Percentiles rank a stretch among this genome's conserved stretches.
Conservation (phyloP, 2,888 invertebrate genomes). For the Xylota segnis region DNA sequence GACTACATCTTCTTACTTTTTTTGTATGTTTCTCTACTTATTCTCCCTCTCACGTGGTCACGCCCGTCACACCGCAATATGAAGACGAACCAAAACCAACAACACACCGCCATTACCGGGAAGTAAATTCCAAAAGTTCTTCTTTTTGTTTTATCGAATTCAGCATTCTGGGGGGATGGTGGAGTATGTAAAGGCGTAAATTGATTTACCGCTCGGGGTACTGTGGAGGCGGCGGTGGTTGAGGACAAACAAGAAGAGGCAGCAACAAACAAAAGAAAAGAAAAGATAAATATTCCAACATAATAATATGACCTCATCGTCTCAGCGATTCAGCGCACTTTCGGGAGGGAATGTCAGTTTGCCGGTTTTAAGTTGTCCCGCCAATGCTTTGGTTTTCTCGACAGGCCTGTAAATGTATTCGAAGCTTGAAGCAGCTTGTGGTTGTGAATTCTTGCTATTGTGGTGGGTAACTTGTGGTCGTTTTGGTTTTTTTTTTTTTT, state of each 20-base stretch:
- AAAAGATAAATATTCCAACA: slow-evolving; percentile 61
- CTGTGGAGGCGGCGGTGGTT: not conserved
- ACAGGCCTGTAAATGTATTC: slow-evolving; percentile 22
- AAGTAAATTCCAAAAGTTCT: slow-evolving; percentile 42
- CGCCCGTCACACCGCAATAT: slow-evolving; percentile 4
- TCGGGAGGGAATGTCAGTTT: slow-evolving; percentile 23
- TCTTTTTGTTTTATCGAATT: slow-evolving; percentile 32
- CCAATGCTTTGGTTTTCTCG: slow-evolving; percentile 12
- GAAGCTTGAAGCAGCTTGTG: slow-evolving; percentile 8
- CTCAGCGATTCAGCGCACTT: slow-evolving; percentile 41
- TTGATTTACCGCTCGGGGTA: not conserved
- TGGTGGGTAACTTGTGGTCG: slow-evolving; percentile 39
- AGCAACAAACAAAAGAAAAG: slow-evolving; percentile 19
- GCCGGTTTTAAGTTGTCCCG: slow-evolving; percentile 41
- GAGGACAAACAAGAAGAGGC: slow-evolving; percentile 14
- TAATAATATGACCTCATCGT: slow-evolving; percentile 69
- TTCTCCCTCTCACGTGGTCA: slow-evolving; percentile 36
- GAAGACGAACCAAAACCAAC: slow-evolving; percentile 9
- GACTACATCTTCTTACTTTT: slow-evolving; percentile 31
- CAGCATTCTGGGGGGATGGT: not conserved
- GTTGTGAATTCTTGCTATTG: slow-evolving; percentile 4
- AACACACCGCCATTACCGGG: not conserved
- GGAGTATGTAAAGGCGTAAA: slow-evolving; percentile 17
- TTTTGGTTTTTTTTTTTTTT: not conserved
- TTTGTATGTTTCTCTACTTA: not conserved